A percentile compares a stretch with the other conserved stretches of the same genome.
Conservation (phyloP, 2,113 vertebrate genomes). For the Mugil cephalus region DNA sequence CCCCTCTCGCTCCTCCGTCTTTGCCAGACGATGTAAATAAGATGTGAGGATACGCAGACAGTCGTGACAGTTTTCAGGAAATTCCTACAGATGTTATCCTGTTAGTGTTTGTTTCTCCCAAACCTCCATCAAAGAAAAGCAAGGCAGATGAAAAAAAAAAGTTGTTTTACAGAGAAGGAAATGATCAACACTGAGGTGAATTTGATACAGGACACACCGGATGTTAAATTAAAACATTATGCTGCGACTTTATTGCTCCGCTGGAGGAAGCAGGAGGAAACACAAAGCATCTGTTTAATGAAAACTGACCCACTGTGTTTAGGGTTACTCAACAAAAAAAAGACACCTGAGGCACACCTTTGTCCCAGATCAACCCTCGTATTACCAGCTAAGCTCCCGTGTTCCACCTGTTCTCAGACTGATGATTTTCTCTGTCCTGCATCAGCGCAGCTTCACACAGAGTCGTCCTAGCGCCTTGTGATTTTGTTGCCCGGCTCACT, state of each 20-base stretch:
- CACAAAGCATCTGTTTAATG: slow-evolving; percentile 29
- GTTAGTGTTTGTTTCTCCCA: slow-evolving; percentile 50
- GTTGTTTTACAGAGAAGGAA: slow-evolving; percentile 13
- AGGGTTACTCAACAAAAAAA: slow-evolving; percentile 44
- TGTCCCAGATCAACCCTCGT: slow-evolving; percentile 57
- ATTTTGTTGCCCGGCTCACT: slow-evolving; percentile 37
- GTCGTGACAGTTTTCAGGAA: slow-evolving; percentile 57
- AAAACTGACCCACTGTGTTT: slow-evolving; percentile 53
- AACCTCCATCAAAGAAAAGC: slow-evolving; percentile 48
- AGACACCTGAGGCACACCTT: slow-evolving; percentile 52
- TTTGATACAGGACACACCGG: slow-evolving; percentile 8
- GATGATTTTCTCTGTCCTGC: slow-evolving; percentile 45
- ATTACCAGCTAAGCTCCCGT: slow-evolving; percentile 60
- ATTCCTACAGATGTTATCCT: slow-evolving; percentile 73
- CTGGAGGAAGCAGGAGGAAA: slow-evolving; percentile 53
- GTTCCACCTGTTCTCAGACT: slow-evolving; percentile 61
- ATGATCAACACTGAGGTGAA: slow-evolving; percentile 16
- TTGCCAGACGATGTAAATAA: slow-evolving; percentile 19
- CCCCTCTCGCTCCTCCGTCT: slow-evolving; percentile 8
- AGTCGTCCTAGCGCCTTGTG: slow-evolving; percentile 20
- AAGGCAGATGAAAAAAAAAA: slow-evolving; percentile 23
- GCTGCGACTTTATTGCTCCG: slow-evolving; percentile 19
- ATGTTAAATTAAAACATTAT: slow-evolving; percentile 44
- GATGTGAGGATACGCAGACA: slow-evolving; percentile 15
- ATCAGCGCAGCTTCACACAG: slow-evolving; percentile 3